A percentile compares a stretch with the other conserved stretches of the same genome.
phyloP scores from a whole-genome alignment of 2,888 invertebrate species.

The Eupithecia centaureata region DNA sequence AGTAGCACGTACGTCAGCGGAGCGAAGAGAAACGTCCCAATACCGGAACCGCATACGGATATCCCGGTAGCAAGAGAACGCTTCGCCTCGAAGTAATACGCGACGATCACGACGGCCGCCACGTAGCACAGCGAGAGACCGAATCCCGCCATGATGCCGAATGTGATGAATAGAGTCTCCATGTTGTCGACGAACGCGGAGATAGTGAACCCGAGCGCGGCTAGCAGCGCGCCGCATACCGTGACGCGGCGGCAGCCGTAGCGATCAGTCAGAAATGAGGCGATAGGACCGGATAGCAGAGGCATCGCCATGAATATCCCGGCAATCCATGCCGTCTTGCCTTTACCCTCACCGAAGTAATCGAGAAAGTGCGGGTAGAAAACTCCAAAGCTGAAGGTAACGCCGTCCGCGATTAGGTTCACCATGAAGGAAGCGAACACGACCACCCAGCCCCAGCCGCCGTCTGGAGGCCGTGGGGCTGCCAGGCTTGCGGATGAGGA shows the following conservation, averaged over 20 bases:
- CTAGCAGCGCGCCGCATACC: slow-evolving; percentile 90
- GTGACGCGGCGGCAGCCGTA: slow-evolving; percentile 92
- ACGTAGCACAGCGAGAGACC: slow-evolving; percentile 94
- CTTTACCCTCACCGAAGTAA: slow-evolving; percentile 92
- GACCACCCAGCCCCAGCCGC: slow-evolving; percentile 97
- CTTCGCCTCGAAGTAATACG: slow-evolving; percentile 94
- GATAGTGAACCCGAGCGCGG: slow-evolving; percentile 90
- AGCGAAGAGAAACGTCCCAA: slow-evolving; percentile 94
- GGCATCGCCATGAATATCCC: slow-evolving; percentile 97
- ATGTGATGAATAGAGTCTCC: slow-evolving; percentile 90
- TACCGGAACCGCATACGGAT: slow-evolving; percentile 94
- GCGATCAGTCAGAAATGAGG: slow-evolving; percentile 91
- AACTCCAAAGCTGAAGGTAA: slow-evolving; percentile 96
- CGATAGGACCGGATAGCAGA: slow-evolving; percentile 92
- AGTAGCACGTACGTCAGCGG: slow-evolving; percentile 90
- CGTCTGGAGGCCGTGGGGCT: slow-evolving; percentile 91
- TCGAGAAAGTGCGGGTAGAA: slow-evolving; percentile 93
- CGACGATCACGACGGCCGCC: slow-evolving; percentile 95
- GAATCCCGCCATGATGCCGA: slow-evolving; percentile 92
- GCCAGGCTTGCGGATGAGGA: slow-evolving; percentile 81
- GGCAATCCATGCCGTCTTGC: slow-evolving; percentile 95
- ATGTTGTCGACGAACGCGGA: slow-evolving; percentile 90
- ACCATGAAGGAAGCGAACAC: slow-evolving; percentile 95
- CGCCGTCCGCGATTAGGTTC: slow-evolving; percentile 95
- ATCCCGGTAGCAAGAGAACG: slow-evolving; percentile 93